These are phyloP conservation scores for Emmelina monodactyla DNA, from an alignment of 2,888 invertebrate species.

Conservation along the genomic window DNA sequence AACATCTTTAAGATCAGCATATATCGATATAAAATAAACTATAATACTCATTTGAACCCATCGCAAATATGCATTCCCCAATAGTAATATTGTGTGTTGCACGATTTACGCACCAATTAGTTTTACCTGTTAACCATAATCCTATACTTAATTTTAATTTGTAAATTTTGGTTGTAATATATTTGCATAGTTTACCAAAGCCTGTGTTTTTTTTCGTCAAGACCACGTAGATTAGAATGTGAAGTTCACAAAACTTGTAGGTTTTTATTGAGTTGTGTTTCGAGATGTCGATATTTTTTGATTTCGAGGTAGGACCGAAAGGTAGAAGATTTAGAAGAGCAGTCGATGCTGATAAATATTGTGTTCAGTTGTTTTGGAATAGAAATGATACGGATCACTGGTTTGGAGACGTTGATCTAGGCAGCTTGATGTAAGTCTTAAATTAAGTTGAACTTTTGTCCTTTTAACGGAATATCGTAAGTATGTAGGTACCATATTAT, in stretches of 20 bases:
- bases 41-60: too few species aligned
- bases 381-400: slow-evolving; percentile 23
- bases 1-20: too few species aligned
- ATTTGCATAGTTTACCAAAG: slow-evolving; percentile 36
- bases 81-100: neutral
- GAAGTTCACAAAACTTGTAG: too few species aligned
- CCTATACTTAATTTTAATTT: slow-evolving; percentile 24
- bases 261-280: too few species aligned
- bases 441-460: too few species aligned
- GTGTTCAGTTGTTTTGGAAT: slow-evolving; percentile 32
- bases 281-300: slow-evolving; percentile 58
- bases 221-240: too few species aligned
- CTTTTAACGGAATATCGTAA: too few species aligned
- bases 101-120: neutral
- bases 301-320: slow-evolving; percentile 33
- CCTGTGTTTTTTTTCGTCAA: too few species aligned
- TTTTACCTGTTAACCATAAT: slow-evolving; percentile 11
- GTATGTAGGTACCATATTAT: too few species aligned
- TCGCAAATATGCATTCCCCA: too few species aligned
- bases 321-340: slow-evolving; percentile 43
- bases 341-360: slow-evolving; percentile 37
- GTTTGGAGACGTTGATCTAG: slow-evolving; percentile 35
- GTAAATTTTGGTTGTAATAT: slow-evolving; percentile 52
- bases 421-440: slow-evolving; percentile 45
- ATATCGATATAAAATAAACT: too few species aligned